These are phyloP conservation scores for Sardina pilchardus DNA, from an alignment of 2,113 vertebrate species.

Conservation along the genomic window DNA sequence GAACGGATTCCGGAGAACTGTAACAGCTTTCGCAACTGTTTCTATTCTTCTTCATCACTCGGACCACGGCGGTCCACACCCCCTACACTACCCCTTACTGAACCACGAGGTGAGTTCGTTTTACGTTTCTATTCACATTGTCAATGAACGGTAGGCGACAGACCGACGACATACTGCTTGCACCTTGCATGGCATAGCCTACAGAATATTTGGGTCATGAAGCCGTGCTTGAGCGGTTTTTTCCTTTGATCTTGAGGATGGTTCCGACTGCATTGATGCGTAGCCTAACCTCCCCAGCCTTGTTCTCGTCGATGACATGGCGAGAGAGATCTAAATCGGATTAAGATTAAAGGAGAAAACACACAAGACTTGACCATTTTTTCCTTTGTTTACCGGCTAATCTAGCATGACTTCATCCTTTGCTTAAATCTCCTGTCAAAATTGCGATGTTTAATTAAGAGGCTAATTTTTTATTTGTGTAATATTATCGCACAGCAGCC, in stretches of 20 bases:
- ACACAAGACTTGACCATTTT: slow-evolving; percentile 62
- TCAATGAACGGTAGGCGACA: slow-evolving; percentile 5
- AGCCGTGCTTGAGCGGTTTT: slow-evolving; percentile 19
- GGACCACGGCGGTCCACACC: slow-evolving; percentile 35
- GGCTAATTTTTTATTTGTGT: not conserved
- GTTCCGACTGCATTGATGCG: slow-evolving; percentile 24
- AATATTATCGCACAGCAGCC: not conserved
- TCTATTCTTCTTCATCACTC: slow-evolving; percentile 25
- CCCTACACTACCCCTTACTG: slow-evolving; percentile 51
- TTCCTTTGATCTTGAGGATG: slow-evolving; percentile 30
- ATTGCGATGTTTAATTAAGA: slow-evolving; percentile 2
- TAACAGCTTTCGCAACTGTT: slow-evolving; percentile 23
- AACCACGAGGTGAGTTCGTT: slow-evolving; percentile 70
- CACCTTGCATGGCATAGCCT: slow-evolving; percentile 54
- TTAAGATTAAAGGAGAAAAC: slow-evolving; percentile 63
- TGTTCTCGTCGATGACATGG: slow-evolving; percentile 22
- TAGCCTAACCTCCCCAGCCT: slow-evolving; percentile 32
- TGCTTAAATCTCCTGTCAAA: not conserved
- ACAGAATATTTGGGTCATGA: slow-evolving; percentile 28
- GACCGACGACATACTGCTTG: slow-evolving; percentile 26
- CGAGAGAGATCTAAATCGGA: slow-evolving; percentile 65
- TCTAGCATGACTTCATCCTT: slow-evolving; percentile 31
- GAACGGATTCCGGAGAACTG: slow-evolving; percentile 47
- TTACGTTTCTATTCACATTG: slow-evolving; percentile 47
- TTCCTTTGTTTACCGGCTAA: slow-evolving; percentile 62